These are phyloP conservation scores for Probosciger aterrimus DNA, from an alignment of 2,113 vertebrate genomes.

Conservation along the genomic window DNA sequence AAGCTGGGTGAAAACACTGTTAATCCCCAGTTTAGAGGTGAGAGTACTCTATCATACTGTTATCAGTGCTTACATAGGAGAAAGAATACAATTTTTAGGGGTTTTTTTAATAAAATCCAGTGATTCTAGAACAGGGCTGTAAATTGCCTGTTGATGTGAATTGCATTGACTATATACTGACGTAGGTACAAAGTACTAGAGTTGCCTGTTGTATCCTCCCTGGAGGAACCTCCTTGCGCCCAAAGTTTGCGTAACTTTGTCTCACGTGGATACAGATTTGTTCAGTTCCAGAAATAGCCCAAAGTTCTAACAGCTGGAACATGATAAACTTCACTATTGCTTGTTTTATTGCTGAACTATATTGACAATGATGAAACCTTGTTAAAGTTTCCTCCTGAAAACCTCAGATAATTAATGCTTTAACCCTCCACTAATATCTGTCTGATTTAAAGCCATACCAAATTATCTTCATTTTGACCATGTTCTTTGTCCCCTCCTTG, in stretches of 20 bases:
- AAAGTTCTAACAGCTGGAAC: not conserved
- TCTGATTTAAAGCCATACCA: not conserved
- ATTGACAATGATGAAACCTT: not conserved
- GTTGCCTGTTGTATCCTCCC: not conserved
- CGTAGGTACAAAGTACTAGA: not conserved
- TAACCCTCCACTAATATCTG: not conserved
- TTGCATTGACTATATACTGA: not conserved
- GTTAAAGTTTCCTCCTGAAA: not conserved
- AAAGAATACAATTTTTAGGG: not conserved
- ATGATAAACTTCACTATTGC: not conserved
- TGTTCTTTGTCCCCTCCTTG: not conserved
- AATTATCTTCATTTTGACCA: not conserved
- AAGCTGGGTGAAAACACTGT: not conserved
- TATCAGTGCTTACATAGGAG: not conserved
- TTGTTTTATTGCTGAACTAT: not conserved
- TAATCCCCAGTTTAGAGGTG: not conserved
- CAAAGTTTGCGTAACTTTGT: rapidly evolving
- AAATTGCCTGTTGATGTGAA: not conserved
- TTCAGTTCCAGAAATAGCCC: not conserved
- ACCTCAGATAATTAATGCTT: not conserved
- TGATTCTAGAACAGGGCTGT: not conserved
- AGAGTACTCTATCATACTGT: not conserved
- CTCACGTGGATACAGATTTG: rapidly evolving
- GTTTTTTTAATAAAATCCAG: not conserved
- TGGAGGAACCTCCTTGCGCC: not conserved